These are phyloP conservation scores for Zosterops pallidus DNA, from an alignment of 2,113 vertebrate genomes.

Conservation along the genomic window DNA sequence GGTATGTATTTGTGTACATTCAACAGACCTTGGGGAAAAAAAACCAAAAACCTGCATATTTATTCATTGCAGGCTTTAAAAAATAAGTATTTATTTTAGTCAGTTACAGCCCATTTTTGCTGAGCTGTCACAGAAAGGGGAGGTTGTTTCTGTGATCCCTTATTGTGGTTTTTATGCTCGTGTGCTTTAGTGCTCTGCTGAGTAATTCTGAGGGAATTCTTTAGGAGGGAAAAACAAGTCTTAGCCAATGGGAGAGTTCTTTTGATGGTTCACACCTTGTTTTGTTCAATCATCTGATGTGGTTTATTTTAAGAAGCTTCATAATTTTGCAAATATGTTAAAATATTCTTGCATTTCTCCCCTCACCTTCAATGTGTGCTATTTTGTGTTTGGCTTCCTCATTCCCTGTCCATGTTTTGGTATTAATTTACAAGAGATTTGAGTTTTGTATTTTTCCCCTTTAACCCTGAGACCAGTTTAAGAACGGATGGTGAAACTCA, in stretches of 20 bases:
- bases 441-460: not conserved
- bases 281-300: rapidly evolving
- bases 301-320: not conserved
- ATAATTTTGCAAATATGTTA: not conserved
- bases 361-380: too few species aligned
- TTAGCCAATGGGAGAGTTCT: not conserved
- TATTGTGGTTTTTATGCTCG: not conserved
- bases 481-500: not conserved
- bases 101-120: not conserved
- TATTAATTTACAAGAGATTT: not conserved
- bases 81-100: not conserved
- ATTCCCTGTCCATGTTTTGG: not conserved
- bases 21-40: not conserved
- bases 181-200: not conserved
- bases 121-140: not conserved
- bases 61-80: not conserved
- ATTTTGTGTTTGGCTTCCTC: not conserved
- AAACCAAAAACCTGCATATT: not conserved
- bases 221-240: not conserved
- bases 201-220: not conserved
- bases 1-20: not conserved
- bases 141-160: not conserved
- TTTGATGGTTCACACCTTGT: not conserved
- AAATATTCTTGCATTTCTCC: not conserved
- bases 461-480: not conserved